phyloP scores from a whole-genome alignment of 2,888 invertebrate genomes.

The Ashinkailepas kermadecensis region DNA sequence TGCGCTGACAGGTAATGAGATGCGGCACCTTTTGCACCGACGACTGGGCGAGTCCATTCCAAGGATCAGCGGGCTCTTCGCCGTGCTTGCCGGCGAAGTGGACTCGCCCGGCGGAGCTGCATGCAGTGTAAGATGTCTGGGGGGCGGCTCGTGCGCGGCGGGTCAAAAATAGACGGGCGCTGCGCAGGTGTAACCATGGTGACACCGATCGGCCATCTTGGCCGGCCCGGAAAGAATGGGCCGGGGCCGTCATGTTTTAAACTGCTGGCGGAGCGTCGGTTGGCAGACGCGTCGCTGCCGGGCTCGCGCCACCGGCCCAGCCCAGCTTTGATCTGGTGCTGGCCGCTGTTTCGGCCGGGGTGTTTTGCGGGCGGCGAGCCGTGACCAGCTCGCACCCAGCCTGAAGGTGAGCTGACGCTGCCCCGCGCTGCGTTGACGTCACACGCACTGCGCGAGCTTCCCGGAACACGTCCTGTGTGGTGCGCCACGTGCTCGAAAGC shows the following conservation, averaged over 20 bases:
- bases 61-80: not conserved
- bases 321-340: not conserved
- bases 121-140: too few species aligned
- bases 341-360: conserved; percentile 11
- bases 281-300: conserved; percentile 3
- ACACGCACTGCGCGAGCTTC: too few species aligned
- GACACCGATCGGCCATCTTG: not conserved
- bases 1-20: conserved; percentile 9
- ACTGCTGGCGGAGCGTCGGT: not conserved
- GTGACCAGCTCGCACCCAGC: not conserved
- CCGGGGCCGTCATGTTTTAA: conserved; percentile 3
- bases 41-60: conserved; percentile 5
- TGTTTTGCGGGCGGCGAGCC: conserved; percentile 15
- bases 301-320: not conserved
- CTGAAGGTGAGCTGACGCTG: not conserved
- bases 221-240: not conserved
- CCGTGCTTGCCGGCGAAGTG: not conserved
- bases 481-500: too few species aligned
- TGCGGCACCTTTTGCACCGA: not conserved
- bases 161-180: not conserved
- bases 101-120: not conserved
- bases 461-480: too few species aligned
- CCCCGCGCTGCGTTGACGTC: not conserved
- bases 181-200: conserved; percentile 18
- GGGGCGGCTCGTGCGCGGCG: conserved; percentile 5